phyloP scores from a whole-genome alignment of 2,888 invertebrate species.

The Watsonalla cultraria region DNA sequence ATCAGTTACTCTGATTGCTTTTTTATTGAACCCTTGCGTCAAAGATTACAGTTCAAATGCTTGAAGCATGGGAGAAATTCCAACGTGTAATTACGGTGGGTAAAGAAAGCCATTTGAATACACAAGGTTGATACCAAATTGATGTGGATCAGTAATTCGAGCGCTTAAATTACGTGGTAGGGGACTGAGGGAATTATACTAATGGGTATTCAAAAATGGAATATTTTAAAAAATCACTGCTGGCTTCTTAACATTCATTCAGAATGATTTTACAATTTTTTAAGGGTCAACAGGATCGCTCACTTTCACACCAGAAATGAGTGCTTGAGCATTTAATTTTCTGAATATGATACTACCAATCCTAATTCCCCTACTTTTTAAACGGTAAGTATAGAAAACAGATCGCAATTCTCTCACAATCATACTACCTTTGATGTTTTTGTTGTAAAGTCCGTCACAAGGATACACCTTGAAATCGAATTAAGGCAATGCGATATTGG shows the following conservation, averaged over 20 bases:
- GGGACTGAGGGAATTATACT: no score
- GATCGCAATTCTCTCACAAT: not conserved
- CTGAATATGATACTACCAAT: no score
- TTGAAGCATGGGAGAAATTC: constrained; percentile 1
- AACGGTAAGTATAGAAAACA: no score
- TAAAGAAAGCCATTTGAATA: not conserved
- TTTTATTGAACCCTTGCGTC: constrained; percentile 1
- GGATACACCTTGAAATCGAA: not conserved
- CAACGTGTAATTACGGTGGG: not conserved
- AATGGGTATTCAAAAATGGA: no score
- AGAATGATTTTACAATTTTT: no score
- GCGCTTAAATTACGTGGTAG: not conserved
- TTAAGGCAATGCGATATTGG: not conserved
- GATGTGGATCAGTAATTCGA: not conserved
- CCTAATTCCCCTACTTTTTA: no score
- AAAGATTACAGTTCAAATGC: constrained; percentile 1
- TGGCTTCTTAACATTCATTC: no score
- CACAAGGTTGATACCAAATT: not conserved
- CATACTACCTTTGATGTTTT: not conserved
- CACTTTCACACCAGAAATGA: no score
- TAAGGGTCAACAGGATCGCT: no score
- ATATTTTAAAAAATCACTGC: no score
- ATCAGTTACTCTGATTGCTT: not conserved
- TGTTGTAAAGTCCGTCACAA: not conserved
- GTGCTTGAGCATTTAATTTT: no score